These are phyloP conservation scores for Eremophila alpestris DNA, from an alignment of 2,797 vertebrate species.

Conservation along the genomic window DNA sequence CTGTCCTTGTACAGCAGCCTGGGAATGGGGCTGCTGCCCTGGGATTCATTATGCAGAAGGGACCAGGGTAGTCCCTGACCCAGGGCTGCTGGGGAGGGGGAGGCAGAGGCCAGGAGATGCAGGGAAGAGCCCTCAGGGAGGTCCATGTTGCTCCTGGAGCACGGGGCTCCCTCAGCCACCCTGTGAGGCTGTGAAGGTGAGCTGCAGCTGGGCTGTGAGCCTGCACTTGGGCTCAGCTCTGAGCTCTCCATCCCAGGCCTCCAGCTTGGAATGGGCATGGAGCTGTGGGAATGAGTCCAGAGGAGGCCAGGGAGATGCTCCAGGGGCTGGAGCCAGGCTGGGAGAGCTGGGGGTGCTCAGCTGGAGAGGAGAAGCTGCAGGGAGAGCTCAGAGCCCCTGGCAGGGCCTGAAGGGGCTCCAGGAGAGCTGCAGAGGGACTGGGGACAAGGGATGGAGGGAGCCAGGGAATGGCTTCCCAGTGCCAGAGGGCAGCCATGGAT, in stretches of 20 bases:
- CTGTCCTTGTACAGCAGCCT: neutral
- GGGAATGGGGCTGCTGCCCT: neutral
- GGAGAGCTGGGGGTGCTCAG: neutral
- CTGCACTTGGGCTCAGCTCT: neutral
- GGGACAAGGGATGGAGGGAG: accelerated
- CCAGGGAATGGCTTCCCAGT: neutral
- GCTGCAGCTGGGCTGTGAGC: accelerated
- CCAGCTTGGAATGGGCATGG: neutral
- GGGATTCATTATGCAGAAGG: neutral
- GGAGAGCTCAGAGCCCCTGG: neutral
- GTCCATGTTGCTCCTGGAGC: accelerated
- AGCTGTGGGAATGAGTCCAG: neutral
- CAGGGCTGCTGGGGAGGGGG: neutral
- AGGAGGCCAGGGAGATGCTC: accelerated
- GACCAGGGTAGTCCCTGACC: neutral
- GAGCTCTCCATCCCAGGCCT: neutral
- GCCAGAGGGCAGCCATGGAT: no score
- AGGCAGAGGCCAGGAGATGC: no score
- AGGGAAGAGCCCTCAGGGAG: neutral
- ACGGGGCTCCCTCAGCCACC: neutral
- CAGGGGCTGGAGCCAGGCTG: neutral
- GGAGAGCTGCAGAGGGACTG: neutral
- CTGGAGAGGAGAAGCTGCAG: neutral
- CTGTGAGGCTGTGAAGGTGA: neutral
- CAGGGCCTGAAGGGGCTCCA: neutral